Evolutionary conservation across 2,797 vertebrate genomes (phyloP), one percentile per base, ranked within the genome.

Genomic region (Pristis pectinata): DNA sequence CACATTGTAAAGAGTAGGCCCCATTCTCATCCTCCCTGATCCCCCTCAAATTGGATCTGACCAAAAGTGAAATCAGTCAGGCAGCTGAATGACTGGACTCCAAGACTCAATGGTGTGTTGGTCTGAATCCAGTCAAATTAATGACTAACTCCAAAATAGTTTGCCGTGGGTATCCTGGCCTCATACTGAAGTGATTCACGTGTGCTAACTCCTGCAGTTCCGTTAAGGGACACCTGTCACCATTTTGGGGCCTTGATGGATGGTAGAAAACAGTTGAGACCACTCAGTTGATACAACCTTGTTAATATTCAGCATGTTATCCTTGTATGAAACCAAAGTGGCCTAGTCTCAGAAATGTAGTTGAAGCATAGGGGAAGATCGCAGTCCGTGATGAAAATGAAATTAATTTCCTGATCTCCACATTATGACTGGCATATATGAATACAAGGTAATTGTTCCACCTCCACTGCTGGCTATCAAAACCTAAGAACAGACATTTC

Each of bases 71-170:
- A 91, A 37, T n/a, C 74, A 89, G 56, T 89, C 82, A 85, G 44
- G 79, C 79, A 53, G 49, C 85, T 89, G 56, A n/a, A 61, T 15
- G 34, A 91, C 59, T 67, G 22, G 34, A 67, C 59, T 91, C 59
- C 87, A 91, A 64, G 87, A 91, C n/a, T 91, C 61, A 91, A 67
- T 61, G 19, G 61, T 27, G n/a, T 7, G 34, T 91, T 67, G 61
- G 59, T 67, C 87, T 67, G 87, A 37, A 67, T 91, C 87, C 87
- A 91, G 64, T 91, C 87, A 91, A 67, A 91, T 91, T 91, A 91
- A 91, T 91, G 56, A 61, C 85, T 37, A 22, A 91, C 59, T 91
- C 87, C n/a, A 67, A 67, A 91, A 91, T 67, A 91, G 59, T 22
- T 91, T 91, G n/a, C 61, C 91, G 87, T 67, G 59, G 87, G 59